Conservation (phyloP, 1,140 invertebrate genomes). For the Drosophila bifasciata region DNA sequence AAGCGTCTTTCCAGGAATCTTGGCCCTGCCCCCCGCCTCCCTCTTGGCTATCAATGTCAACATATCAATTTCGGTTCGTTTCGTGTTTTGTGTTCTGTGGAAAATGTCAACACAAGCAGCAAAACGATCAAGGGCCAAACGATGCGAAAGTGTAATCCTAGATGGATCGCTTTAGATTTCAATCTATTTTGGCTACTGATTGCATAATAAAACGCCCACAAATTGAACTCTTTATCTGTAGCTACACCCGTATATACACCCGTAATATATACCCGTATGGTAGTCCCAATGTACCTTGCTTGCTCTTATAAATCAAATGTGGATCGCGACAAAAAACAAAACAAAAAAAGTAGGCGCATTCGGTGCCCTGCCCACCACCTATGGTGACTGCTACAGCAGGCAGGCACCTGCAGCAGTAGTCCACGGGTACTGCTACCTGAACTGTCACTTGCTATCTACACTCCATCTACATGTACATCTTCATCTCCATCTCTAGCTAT, state of each 20-base stretch:
- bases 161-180: conserved; percentile 33
- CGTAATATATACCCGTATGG: too few relatives aligned
- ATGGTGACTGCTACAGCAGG: conserved; percentile 26
- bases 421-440: conserved; percentile 36
- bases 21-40: not conserved
- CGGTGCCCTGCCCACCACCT: conserved; percentile 65
- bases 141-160: conserved; percentile 66
- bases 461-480: too few relatives aligned
- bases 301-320: conserved; percentile 69
- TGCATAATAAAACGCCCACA: conserved; percentile 78
- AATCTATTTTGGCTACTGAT: conserved; percentile 69
- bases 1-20: conserved; percentile 20
- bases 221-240: conserved; percentile 5
- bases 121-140: conserved; percentile 13
- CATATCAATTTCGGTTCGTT: conserved; percentile 67
- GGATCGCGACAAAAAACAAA: conserved; percentile 9
- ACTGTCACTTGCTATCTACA: conserved; percentile 13
- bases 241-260: not conserved
- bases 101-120: conserved; percentile 51
- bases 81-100: conserved; percentile 39
- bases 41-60: conserved; percentile 65
- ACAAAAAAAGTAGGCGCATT: conserved; percentile 30
- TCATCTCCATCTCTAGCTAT: conserved; percentile 4
- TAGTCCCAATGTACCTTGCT: too few relatives aligned
- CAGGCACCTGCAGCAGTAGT: conserved; percentile 51